A percentile compares a stretch with the other conserved stretches of the same genome.
Evolutionary conservation across 2,113 vertebrate species (phyloP).

Genomic region (Datnioides undecimradiatus): DNA sequence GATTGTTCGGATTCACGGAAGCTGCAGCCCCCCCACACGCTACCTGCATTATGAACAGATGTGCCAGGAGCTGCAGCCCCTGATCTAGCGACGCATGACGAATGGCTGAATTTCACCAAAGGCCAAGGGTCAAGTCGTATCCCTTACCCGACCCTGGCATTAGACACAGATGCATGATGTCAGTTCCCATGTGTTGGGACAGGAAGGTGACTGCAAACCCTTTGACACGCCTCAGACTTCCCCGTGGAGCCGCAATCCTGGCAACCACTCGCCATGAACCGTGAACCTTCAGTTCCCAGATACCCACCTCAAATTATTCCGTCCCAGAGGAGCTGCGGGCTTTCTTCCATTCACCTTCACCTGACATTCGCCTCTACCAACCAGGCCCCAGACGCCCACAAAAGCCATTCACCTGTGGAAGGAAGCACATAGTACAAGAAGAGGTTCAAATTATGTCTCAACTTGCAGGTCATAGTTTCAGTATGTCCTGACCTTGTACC

Average conservation of each 20-base stretch:
- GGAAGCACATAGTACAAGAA: conserved; percentile 6
- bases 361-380: neutral
- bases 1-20: conserved; percentile 56
- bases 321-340: conserved; percentile 46
- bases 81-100: conserved; percentile 65
- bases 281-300: conserved; percentile 58
- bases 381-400: conserved; percentile 32
- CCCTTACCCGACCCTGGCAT: conserved; percentile 77
- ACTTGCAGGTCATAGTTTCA: conserved; percentile 31
- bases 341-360: conserved; percentile 64
- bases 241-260: conserved; percentile 44
- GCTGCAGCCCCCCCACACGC: conserved; percentile 41
- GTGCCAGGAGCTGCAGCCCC: conserved; percentile 72
- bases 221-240: conserved; percentile 57
- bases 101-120: conserved; percentile 75
- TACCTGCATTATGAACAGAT: conserved; percentile 81
- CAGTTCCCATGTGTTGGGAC: conserved; percentile 65
- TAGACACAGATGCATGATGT: conserved; percentile 79
- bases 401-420: conserved; percentile 58
- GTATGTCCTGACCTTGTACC: conserved; percentile 31
- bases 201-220: conserved; percentile 58
- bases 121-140: conserved; percentile 78
- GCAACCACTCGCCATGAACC: conserved; percentile 52
- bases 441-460: conserved; percentile 31
- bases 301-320: conserved; percentile 46